Evolutionary conservation across 2,888 invertebrate species (phyloP), one percentile per base, ranked within the genome.

Genomic region (Melolontha melolontha): DNA sequence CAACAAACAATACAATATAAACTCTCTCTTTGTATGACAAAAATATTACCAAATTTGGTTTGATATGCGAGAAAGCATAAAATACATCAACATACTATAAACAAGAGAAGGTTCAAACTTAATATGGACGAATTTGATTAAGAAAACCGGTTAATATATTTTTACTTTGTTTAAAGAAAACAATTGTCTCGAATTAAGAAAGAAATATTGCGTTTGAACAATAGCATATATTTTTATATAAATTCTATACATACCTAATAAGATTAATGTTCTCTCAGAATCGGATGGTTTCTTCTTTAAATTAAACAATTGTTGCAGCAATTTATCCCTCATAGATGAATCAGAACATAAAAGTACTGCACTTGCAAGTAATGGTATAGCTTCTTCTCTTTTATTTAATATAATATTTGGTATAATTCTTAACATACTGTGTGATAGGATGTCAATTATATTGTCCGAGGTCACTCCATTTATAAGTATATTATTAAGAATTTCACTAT

Each of bases 271-370:
- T 77, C 92, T 84, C 79, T 92, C 91, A 34, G 87, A 87, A 69
- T 87, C 87, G 59, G 89, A 88, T 1, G 92, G 92, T 73, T 88
- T 86, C 76, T 92, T 92, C 75, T 91, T 91, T 63, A 92, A 82
- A 81, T 90, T 91, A 75, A 92, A 91, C 44, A 92, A 81, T 63
- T 89, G 85, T 72, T 90, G 89, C 5, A 92, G 80, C 34, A 92
- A 81, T 71, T 86, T 86, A 76, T 92, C 91, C 64, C 91, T 83
- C 74, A 88, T 87, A 8, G 82, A 80, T 7, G 85, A 78, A 73
- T 87, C 86, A 1, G 87, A 82, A 77, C 91, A 89, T 16, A 91
- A 82, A 71, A 86, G 85, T 29, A 90, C 87, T 8, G 89, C 85
- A 73, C 86, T 86, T 29, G 91, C 81, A 47, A 91, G 82, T 55